Conservation (phyloP, 2,113 vertebrate species). For the Heptranchias perlo region DNA sequence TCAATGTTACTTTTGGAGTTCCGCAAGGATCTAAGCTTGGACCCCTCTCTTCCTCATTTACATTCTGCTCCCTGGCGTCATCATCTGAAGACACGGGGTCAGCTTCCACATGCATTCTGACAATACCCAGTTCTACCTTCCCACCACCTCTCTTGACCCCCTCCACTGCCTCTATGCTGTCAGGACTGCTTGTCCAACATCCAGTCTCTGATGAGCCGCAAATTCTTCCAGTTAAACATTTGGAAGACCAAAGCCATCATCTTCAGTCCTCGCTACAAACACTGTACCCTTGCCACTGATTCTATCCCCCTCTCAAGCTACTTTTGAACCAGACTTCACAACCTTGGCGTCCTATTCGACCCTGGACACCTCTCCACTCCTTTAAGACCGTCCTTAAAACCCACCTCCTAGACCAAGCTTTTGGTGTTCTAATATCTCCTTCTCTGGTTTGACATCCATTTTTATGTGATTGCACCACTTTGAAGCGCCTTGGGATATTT, state of each 20-base stretch:
- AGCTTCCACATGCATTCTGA: neutral
- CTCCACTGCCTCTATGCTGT: neutral
- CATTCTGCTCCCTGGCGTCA: neutral
- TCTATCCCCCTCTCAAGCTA: neutral
- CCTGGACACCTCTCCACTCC: neutral
- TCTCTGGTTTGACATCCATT: neutral
- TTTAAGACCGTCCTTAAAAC: neutral
- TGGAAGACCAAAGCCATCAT: neutral
- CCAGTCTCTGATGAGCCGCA: neutral
- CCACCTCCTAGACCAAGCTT: neutral
- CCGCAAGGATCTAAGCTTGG: neutral
- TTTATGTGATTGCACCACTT: neutral
- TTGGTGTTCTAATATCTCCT: neutral
- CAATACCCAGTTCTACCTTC: neutral
- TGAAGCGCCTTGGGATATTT: neutral
- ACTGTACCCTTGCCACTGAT: neutral
- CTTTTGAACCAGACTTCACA: neutral
- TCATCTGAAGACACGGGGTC: neutral
- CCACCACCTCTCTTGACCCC: neutral
- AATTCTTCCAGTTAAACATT: neutral
- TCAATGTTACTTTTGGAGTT: neutral
- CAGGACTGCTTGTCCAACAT: neutral
- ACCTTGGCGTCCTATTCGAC: neutral
- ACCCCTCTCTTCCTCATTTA: neutral
- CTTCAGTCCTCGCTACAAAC: neutral